phyloP scores from a whole-genome alignment of 2,797 vertebrate genomes.

The Cyclura pinguis region DNA sequence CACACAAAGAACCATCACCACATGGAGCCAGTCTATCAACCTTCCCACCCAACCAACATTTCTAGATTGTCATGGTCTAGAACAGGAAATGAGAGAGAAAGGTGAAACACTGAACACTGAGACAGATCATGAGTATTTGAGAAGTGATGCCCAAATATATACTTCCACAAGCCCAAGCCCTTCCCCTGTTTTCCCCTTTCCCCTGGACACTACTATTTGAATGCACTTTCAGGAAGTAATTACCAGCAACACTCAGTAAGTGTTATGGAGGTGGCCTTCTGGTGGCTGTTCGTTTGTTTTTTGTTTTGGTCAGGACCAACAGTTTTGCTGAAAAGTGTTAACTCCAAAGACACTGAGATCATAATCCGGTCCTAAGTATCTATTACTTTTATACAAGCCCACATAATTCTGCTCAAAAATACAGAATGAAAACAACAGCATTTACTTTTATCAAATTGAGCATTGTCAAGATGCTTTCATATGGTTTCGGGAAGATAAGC shows the following conservation, averaged over 20 bases:
- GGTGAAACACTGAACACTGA: background rate
- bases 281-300: too few species aligned
- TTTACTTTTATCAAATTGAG: constrained; percentile 49
- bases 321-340: background rate
- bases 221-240: background rate
- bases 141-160: background rate
- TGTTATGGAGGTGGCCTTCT: too few species aligned
- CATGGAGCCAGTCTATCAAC: background rate
- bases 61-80: background rate
- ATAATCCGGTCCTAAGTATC: background rate
- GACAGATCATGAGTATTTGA: background rate
- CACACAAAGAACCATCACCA: background rate
- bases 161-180: background rate
- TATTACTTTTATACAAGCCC: background rate
- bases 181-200: background rate
- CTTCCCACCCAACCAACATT: background rate
- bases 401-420: background rate
- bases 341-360: background rate
- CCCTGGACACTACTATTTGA: background rate
- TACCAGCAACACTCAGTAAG: too few species aligned
- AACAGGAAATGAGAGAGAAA: background rate
- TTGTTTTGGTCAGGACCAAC: background rate
- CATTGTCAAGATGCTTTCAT: background rate
- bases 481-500: constrained; percentile 21
- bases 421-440: background rate